These are phyloP conservation scores for Halcyon smyrnensis DNA, from an alignment of 2,797 vertebrate species.

Conservation along the genomic window DNA sequence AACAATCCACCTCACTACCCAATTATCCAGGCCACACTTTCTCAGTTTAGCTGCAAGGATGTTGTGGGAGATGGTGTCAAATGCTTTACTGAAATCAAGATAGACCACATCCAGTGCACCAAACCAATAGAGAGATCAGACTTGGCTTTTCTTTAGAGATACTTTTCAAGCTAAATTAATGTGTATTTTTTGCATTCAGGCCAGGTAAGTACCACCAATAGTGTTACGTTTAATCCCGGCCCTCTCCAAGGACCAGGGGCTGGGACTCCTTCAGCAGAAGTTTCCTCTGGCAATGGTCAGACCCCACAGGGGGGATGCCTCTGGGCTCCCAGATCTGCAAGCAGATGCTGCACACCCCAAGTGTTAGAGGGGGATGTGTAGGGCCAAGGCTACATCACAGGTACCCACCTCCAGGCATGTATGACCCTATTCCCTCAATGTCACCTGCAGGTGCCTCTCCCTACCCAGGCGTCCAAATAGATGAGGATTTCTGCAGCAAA, in stretches of 20 bases:
- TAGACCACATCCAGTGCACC: too few relatives aligned
- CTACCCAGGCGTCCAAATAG: slow-evolving; percentile 81
- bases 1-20: too few relatives aligned
- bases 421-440: background rate
- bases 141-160: background rate
- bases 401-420: background rate
- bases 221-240: background rate
- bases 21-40: too few relatives aligned
- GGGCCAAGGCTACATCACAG: background rate
- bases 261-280: background rate
- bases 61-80: too few relatives aligned
- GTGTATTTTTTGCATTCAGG: background rate
- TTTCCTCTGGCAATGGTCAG: background rate
- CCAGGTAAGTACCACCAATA: background rate
- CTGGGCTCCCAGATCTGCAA: background rate
- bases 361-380: background rate
- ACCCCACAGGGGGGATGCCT: rapidly evolving
- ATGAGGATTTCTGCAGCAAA: slow-evolving; percentile 81
- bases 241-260: background rate
- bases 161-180: background rate
- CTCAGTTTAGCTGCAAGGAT: too few relatives aligned
- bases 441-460: slow-evolving; percentile 75
- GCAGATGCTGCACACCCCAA: background rate
- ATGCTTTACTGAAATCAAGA: too few relatives aligned
- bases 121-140: background rate